These are phyloP conservation scores for Erynnis tages DNA, from an alignment of 2,888 invertebrate genomes.

Conservation along the genomic window DNA sequence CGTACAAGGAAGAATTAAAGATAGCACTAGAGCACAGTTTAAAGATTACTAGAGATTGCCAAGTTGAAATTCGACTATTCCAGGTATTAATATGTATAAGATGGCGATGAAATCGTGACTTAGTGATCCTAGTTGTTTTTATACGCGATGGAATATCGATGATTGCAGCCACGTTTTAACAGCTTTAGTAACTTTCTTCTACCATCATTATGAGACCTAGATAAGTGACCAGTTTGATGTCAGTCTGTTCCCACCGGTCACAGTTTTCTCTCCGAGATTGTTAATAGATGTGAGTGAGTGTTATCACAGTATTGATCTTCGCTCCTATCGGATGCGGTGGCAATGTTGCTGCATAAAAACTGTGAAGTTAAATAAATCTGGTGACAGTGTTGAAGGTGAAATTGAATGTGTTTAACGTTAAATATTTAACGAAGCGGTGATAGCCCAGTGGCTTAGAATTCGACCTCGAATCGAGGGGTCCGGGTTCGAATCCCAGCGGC, in stretches of 20 bases:
- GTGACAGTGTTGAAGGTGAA: background rate
- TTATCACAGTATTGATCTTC: slow-evolving; percentile 26
- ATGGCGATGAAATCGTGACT: too few species aligned
- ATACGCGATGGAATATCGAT: background rate
- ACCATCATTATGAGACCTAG: slow-evolving; percentile 20
- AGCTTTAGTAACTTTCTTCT: slow-evolving; percentile 12
- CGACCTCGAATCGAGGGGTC: too few species aligned
- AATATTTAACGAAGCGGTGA: too few species aligned
- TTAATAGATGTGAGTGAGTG: slow-evolving; percentile 25
- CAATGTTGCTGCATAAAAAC: slow-evolving; percentile 15
- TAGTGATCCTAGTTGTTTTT: too few species aligned
- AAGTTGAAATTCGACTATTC: too few species aligned
- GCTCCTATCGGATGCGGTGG: slow-evolving; percentile 11
- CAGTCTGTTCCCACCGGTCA: slow-evolving; percentile 26
- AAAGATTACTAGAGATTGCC: too few species aligned
- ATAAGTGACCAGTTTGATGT: slow-evolving; percentile 25
- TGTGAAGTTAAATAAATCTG: slow-evolving; percentile 3
- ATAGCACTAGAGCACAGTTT: too few species aligned
- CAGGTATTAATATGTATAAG: too few species aligned
- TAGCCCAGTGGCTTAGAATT: too few species aligned
- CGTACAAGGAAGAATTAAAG: too few species aligned
- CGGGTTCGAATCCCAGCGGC: too few species aligned
- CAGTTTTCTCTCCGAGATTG: slow-evolving; percentile 27
- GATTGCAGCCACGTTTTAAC: background rate
- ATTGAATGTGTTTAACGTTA: background rate